Conservation (phyloP, 2,888 invertebrate species). For the Pyrrhia umbra region DNA sequence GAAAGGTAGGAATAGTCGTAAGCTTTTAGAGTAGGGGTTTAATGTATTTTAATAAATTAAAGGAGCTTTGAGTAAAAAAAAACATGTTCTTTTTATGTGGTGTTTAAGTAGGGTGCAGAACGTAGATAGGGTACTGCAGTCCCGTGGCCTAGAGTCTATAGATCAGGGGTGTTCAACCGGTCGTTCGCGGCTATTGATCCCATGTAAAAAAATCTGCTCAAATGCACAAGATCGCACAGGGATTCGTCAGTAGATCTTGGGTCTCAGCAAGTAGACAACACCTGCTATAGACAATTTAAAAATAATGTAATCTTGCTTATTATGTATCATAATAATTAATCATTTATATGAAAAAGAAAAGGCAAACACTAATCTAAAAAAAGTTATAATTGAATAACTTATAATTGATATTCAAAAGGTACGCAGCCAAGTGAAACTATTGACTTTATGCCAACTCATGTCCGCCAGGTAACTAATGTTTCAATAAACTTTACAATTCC, state of each 20-base stretch:
- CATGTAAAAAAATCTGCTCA: too few relatives aligned
- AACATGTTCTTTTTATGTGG: neutral
- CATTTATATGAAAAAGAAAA: neutral
- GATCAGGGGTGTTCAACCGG: too few relatives aligned
- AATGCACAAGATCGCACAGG: too few relatives aligned
- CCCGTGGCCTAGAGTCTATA: too few relatives aligned
- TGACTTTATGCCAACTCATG: slow-evolving; percentile 1
- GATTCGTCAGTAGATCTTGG: too few relatives aligned
- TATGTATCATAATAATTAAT: too few relatives aligned
- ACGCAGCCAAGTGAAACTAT: neutral
- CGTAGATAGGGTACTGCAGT: too few relatives aligned
- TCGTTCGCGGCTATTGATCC: too few relatives aligned
- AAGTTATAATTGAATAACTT: neutral
- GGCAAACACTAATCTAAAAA: neutral
- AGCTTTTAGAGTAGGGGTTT: slow-evolving; percentile 7
- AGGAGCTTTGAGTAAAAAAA: neutral
- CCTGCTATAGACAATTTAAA: too few relatives aligned
- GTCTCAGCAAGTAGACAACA: too few relatives aligned
- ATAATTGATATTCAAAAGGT: slow-evolving; percentile 3
- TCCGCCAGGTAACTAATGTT: slow-evolving; percentile 13
- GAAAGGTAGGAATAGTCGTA: neutral
- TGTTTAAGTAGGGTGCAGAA: too few relatives aligned
- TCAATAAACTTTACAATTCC: neutral
- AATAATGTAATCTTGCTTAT: too few relatives aligned
- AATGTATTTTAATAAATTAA: neutral